Base-by-base conservation (phyloP, 2,113 vertebrate genomes). In the Orthonyx spaldingii region DNA sequence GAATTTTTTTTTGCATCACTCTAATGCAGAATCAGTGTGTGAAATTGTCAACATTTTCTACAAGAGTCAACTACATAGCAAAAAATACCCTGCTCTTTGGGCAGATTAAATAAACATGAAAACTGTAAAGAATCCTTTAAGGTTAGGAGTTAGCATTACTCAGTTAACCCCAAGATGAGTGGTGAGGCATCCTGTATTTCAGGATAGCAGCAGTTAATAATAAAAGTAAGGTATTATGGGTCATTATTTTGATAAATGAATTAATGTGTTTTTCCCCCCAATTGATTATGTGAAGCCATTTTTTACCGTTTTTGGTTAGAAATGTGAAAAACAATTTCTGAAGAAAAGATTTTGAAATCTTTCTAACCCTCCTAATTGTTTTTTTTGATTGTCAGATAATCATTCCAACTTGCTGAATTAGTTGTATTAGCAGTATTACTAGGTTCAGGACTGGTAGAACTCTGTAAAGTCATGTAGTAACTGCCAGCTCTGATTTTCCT, bases 221-320 rank as follows among this genome's bases (percentile, higher is more conserved):
- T 24, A 19, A 28, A 42, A 21, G 9, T 80, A 56, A 30, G 4
- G 7, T 59, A 7, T 9, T 11, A 5, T 20, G 1, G n/a, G 11
- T 49, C 24, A 8, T 53, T 85, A 15, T 47, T 90, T 60, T 88
- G 4, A 18, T 75, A 32, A 35, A 61, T 1, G 4, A 41, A 69
- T 57, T 6, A 41, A 11, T 70, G 16, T 0, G 0, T 87, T 44
- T 7, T 1, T 3, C 7, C 8, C 19, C 6, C 0, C 16, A 7
- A 4, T 17, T 55, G 20, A 42, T 79, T 82, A 18, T n/a, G 16
- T 26, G 17, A 59, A 81, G 13, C 17, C 11, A 12, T 60, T 68
- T 83, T 39, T n/a, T 57, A 17, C 0, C 11, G 13, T 20, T 79
- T 84, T 76, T 65, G 26, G 23, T 24, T 49, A 65, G 37, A 92